Evolutionary conservation across 2,888 invertebrate species (phyloP), one percentile per base, ranked within the genome.

Genomic region (Leptinotarsa juncta): DNA sequence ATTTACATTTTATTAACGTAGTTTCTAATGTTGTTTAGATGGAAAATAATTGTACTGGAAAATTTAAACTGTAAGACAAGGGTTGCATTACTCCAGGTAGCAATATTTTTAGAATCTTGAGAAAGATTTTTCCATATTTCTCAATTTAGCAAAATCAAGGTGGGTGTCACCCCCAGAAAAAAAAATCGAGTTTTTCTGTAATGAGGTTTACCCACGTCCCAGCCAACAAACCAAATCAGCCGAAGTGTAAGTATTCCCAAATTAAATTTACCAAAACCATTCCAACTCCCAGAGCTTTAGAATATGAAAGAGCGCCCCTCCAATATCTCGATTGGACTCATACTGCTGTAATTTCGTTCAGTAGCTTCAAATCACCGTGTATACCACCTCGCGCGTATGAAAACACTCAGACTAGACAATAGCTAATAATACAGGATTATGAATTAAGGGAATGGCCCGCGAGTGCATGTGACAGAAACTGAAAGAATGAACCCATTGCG

Each of bases 391-490:
- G 12, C 62, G 42, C 32, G 14, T 62, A 62, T 15, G 20, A 20
- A 32, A 42, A 62, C 42, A 62, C n/a, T 62, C 62, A n/a, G n/a
- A 42, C 32, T 32, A 62, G 62, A 62, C 62, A 62, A 62, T 62
- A n/a, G 42, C 62, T 62, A 62, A 62, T 62, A 62, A 62, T 62
- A 32, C 62, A n/a, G n/a, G 62, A 42, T 62, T 62, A 62, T 62
- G 32, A 62, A 62, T 32, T 62, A 16, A 62, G 42, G 42, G 62
- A 62, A 62, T 62, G n/a, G 62, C 62, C n/a, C 32, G 62, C 62
- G 42, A 62, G 32, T 62, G 62, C 62, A n/a, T 32, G 62, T 62
- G 62, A 62, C 62, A 62, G 32, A 32, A 62, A 62, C 42, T 62
- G 62, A 32, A 62, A 32, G 62, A 62, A 42, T 32, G 18, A 16